phyloP scores from a whole-genome alignment of 2,797 vertebrate species.

The Danio jaintianensis region DNA sequence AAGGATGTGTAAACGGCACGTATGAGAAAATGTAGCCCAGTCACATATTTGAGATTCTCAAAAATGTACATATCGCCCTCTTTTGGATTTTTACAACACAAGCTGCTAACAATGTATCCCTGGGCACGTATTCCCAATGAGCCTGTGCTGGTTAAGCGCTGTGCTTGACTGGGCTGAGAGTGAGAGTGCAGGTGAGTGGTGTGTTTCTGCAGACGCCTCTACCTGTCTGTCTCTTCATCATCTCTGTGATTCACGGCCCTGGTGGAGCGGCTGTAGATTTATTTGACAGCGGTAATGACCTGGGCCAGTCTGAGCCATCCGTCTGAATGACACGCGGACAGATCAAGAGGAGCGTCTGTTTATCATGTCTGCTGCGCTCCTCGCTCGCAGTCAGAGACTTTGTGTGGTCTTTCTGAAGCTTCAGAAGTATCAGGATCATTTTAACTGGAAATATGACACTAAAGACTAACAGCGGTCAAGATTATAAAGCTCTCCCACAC shows the following conservation, averaged over 20 bases:
- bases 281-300: conserved; percentile 53
- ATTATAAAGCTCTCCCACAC: not conserved
- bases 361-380: conserved; percentile 21
- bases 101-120: too few relatives aligned
- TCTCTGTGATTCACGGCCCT: conserved; percentile 58
- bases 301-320: conserved; percentile 54
- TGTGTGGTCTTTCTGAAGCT: conserved; percentile 3
- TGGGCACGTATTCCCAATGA: too few relatives aligned
- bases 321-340: conserved; percentile 53
- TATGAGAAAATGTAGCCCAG: too few relatives aligned
- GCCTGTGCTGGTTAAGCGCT: too few relatives aligned
- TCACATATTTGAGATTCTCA: too few relatives aligned
- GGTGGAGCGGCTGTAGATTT: conserved; percentile 46
- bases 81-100: too few relatives aligned
- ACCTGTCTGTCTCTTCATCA: conserved; percentile 36
- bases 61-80: too few relatives aligned
- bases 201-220: conserved; percentile 8
- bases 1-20: too few relatives aligned
- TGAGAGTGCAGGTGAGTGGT: not conserved
- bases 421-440: not conserved
- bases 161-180: not conserved
- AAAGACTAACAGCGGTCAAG: not conserved
- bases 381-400: not conserved
- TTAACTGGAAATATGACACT: conserved; percentile 13
- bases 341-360: conserved; percentile 42